These are phyloP conservation scores for Grallaria varia DNA, from an alignment of 2,113 vertebrate species.

Conservation along the genomic window DNA sequence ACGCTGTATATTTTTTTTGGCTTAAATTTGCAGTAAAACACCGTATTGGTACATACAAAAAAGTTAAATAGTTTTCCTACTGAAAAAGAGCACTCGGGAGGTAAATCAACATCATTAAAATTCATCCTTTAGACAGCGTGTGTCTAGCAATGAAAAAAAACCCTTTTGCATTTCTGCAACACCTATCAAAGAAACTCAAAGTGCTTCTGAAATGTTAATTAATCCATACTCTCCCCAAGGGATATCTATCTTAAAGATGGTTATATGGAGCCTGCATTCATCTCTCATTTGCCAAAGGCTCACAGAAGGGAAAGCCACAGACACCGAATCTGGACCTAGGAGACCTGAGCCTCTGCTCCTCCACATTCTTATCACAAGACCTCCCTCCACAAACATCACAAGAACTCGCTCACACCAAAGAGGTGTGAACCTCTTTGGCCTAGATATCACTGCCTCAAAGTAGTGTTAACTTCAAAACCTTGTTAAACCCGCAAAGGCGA, in stretches of 20 bases:
- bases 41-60: neutral
- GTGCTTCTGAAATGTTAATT: slow-evolving; percentile 47
- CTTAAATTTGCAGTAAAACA: neutral
- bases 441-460: slow-evolving; percentile 42
- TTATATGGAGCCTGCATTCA: slow-evolving; percentile 12
- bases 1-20: neutral
- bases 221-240: slow-evolving; percentile 26
- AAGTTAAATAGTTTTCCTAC: neutral
- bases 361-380: neutral
- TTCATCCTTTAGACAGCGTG: neutral
- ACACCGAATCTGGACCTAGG: neutral
- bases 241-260: slow-evolving; percentile 29
- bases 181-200: slow-evolving; percentile 46
- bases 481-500: neutral
- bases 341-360: neutral
- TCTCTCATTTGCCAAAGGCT: slow-evolving; percentile 3
- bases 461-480: slow-evolving; percentile 36
- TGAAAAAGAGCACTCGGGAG: neutral
- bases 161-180: neutral
- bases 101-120: slow-evolving; percentile 22
- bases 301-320: neutral
- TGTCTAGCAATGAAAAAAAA: neutral
- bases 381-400: slow-evolving; percentile 23
- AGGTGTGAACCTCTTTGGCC: slow-evolving; percentile 44
- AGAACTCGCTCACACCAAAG: neutral